Base-by-base conservation (phyloP, 2,113 vertebrate species). In the Gallinago media region DNA sequence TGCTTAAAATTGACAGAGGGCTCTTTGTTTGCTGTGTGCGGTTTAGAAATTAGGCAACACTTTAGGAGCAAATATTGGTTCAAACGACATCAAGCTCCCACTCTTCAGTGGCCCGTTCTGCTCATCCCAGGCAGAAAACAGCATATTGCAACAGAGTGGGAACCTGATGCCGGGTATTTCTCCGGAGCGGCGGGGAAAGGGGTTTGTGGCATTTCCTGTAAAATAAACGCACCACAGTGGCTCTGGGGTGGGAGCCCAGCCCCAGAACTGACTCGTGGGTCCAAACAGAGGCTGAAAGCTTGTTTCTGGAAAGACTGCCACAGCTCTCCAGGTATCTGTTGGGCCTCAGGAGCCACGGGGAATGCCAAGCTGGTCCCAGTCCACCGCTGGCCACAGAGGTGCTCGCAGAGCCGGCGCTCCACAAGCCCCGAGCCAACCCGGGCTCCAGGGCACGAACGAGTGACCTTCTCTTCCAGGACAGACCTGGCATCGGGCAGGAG, bases 61-160 rank as follows among this genome's bases (percentile, higher is more conserved):
- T 96, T 70, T 11, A 40, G 94, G 40, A 93, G 93, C 85, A 97
- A 97, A 97, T 96, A 97, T 97, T 97, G 80, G 78, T 81, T 97
- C 80, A 94, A 88, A 34, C 9, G 63, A 85, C 89, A 91, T 4
- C 70, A 87, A 87, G 85, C 63, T 85, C 63, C 85, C 40, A 8
- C 40, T 94, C 89, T 92, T 25, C 66, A 56, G 66, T 52, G 78
- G 63, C 54, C 59, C 26, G 83, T 56, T 95, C 47, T 71, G 85
- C 95, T 96, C 89, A 91, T 78, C 71, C 38, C 63, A 83, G 83
- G 89, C 76, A 89, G 91, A 88, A 94, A 95, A 94, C 90, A 95
- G 50, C 12, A 2, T 54, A 62, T 89, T 94, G 95, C 88, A 94
- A 94, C 49, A 83, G 47, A 25, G 59, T 22, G 73, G 80, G 40